phyloP scores from a whole-genome alignment of 2,888 invertebrate species.

The Epirrhoe tristata region DNA sequence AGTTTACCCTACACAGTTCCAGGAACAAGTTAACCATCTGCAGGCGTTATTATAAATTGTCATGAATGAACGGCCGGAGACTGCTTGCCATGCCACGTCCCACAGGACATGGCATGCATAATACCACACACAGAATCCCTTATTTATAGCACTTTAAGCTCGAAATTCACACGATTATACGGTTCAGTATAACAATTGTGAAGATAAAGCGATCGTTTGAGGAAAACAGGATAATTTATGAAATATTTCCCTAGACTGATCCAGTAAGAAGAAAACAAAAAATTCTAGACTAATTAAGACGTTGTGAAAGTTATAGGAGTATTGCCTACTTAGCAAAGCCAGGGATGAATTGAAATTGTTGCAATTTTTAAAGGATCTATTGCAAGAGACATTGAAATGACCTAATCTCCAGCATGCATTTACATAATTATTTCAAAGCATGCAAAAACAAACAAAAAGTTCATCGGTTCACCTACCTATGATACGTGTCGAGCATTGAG shows the following conservation, averaged over 20 bases:
- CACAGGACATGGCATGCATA: conserved; percentile 52
- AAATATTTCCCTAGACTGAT: neutral
- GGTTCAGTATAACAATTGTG: conserved; percentile 11
- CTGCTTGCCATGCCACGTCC: conserved; percentile 64
- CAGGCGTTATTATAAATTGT: conserved; percentile 65
- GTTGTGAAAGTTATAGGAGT: too few species aligned
- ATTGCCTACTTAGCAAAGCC: too few species aligned
- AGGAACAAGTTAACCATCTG: conserved; percentile 58
- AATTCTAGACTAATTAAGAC: too few species aligned
- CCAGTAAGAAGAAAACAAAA: too few species aligned
- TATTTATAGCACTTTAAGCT: conserved; percentile 60
- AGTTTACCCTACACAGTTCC: conserved; percentile 49
- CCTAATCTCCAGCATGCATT: neutral
- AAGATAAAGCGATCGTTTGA: conserved; percentile 11
- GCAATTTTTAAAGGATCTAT: neutral
- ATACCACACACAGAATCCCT: conserved; percentile 50
- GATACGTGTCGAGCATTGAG: conserved; percentile 68
- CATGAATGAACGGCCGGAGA: conserved; percentile 71
- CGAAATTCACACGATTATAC: conserved; percentile 55
- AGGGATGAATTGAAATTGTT: neutral
- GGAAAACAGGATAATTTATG: conserved; percentile 11
- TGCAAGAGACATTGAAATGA: neutral
- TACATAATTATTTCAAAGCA: conserved; percentile 42
- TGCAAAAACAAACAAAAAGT: conserved; percentile 59
- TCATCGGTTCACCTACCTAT: conserved; percentile 59